Conservation (phyloP, 2,113 vertebrate genomes). For the Cryptotis parvus region DNA sequence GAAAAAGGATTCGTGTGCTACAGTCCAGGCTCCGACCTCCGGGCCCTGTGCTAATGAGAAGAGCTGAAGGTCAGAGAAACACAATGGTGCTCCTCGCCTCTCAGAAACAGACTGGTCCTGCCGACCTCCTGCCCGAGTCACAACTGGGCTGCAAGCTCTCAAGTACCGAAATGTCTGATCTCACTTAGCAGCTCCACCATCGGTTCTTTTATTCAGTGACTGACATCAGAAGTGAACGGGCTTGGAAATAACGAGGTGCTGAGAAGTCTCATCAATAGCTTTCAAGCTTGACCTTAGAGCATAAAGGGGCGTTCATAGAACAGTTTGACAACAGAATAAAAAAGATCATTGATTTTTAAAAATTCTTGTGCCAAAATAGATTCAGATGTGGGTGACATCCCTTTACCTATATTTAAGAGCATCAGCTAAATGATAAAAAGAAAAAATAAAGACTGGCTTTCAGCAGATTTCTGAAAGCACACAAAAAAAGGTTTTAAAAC, state of each 20-base stretch:
- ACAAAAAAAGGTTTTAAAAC: not conserved
- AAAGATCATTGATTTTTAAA: slow-evolving; percentile 31
- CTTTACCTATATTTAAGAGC: not conserved
- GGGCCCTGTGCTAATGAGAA: not conserved
- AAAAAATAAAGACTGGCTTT: not conserved
- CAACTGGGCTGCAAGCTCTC: not conserved
- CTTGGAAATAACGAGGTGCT: not conserved
- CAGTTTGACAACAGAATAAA: slow-evolving; percentile 7
- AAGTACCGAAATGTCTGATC: not conserved
- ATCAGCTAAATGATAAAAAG: not conserved
- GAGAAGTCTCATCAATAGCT: slow-evolving; percentile 3
- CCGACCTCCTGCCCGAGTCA: not conserved
- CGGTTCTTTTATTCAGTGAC: not conserved
- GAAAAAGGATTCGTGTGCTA: not conserved
- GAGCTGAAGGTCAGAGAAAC: not conserved
- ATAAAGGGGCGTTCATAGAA: not conserved
- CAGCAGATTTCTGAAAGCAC: not conserved
- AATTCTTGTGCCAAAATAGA: slow-evolving; percentile 18
- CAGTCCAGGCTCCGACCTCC: not conserved
- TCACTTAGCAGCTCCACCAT: rapidly evolving
- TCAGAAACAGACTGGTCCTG: not conserved
- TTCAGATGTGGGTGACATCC: not conserved
- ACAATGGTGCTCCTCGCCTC: not conserved
- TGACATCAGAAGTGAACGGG: not conserved
- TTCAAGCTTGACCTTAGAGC: slow-evolving; percentile 4